Conservation (phyloP, 2,113 vertebrate genomes). For the Phyllostomus discolor region DNA sequence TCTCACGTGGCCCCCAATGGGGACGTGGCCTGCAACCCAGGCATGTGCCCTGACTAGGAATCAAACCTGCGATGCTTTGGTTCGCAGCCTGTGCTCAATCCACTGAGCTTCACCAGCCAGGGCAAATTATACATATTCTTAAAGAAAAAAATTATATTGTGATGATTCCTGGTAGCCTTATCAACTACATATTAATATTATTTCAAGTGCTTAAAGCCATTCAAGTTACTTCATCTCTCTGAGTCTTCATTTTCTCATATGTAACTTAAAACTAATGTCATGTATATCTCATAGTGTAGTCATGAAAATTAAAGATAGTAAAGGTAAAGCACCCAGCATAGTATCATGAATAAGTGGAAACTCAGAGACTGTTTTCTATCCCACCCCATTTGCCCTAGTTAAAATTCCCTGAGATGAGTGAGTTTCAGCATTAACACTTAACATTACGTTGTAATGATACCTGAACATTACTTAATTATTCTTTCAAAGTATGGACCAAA, state of each 20-base stretch:
- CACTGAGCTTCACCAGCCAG: too few species aligned
- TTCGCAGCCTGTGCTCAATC: too few species aligned
- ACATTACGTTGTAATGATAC: neutral
- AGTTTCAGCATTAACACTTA: neutral
- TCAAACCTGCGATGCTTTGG: too few species aligned
- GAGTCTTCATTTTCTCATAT: neutral
- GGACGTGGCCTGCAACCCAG: too few species aligned
- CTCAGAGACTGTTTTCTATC: neutral
- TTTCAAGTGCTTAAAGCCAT: neutral
- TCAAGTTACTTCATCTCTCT: neutral
- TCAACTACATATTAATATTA: neutral
- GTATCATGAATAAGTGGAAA: neutral
- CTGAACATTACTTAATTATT: neutral
- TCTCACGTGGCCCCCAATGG: too few species aligned
- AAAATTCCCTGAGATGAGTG: neutral
- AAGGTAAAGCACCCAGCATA: neutral
- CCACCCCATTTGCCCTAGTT: neutral
- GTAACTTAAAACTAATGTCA: neutral
- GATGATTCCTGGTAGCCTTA: neutral
- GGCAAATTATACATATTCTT: neutral
- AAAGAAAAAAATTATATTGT: neutral
- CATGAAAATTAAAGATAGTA: constrained; percentile 10
- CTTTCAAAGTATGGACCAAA: constrained; percentile 8
- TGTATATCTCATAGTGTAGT: neutral
- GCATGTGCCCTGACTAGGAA: too few species aligned